Evolutionary conservation across 2,888 invertebrate species (phyloP).

Genomic region (Nycteola revayana): DNA sequence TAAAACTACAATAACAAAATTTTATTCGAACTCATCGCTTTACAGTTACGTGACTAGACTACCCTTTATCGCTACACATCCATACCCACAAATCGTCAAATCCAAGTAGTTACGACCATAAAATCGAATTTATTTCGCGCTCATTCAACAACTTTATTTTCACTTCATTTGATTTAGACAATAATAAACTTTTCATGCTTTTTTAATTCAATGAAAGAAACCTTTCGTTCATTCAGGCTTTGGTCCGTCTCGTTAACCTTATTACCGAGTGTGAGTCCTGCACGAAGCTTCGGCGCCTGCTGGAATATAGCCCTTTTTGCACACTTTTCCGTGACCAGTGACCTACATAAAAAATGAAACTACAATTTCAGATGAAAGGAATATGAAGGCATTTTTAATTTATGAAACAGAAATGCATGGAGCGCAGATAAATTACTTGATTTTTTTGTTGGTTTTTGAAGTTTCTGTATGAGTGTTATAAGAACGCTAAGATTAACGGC

Average conservation of each 20-base stretch:
- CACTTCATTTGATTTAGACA: conserved; percentile 14
- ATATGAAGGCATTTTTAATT: conserved; percentile 1
- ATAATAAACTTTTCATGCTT: conserved; percentile 23
- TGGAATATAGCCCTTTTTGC: conserved; percentile 27
- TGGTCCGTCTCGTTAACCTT: conserved; percentile 68
- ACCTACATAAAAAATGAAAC: conserved; percentile 35
- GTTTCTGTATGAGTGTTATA: too few species aligned
- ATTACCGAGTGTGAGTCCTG: conserved; percentile 59
- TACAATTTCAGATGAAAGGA: conserved; percentile 17
- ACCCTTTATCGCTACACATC: too few species aligned
- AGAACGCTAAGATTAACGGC: too few species aligned
- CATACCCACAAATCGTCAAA: neutral
- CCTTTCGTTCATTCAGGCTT: conserved; percentile 59
- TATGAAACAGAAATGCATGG: neutral
- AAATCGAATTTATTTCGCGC: too few species aligned
- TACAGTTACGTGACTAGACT: too few species aligned
- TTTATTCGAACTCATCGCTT: too few species aligned
- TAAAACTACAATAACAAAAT: too few species aligned
- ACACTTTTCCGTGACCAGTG: conserved; percentile 34
- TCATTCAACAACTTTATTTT: conserved; percentile 1
- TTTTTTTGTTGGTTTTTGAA: too few species aligned
- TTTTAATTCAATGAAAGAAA: conserved; percentile 57
- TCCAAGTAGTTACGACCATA: neutral
- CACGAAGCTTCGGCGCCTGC: conserved; percentile 27
- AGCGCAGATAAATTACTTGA: too few species aligned